These are phyloP conservation scores for Collichthys lucidus DNA, from an alignment of 2,113 vertebrate species.

Conservation along the genomic window DNA sequence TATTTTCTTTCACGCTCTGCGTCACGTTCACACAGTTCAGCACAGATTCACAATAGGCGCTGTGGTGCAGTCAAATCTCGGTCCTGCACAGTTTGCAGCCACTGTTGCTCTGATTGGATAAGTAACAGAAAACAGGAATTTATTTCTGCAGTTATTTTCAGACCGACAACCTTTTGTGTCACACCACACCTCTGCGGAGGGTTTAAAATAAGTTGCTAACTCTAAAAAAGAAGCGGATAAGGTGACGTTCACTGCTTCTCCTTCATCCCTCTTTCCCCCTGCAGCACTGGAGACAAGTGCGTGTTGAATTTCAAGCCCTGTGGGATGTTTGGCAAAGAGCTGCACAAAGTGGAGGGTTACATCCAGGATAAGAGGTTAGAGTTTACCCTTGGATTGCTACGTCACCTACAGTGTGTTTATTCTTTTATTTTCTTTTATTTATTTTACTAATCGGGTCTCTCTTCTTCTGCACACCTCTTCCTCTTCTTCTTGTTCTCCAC, in stretches of 20 bases:
- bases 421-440: neutral
- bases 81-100: neutral
- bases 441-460: neutral
- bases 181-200: neutral
- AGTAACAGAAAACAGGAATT: neutral
- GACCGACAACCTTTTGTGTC: neutral
- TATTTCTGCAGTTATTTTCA: neutral
- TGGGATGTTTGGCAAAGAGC: slow-evolving; percentile 76
- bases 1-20: neutral
- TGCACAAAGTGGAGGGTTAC: slow-evolving; percentile 77
- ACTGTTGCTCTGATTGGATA: neutral
- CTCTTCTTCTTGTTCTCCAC: neutral
- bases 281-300: slow-evolving; percentile 87
- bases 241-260: neutral
- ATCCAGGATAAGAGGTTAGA: slow-evolving; percentile 75
- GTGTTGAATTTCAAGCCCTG: slow-evolving; percentile 75
- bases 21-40: slow-evolving; percentile 6
- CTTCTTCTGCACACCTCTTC: neutral
- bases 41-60: slow-evolving; percentile 30
- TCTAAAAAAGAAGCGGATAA: neutral
- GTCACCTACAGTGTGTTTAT: neutral
- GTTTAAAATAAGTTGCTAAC: neutral
- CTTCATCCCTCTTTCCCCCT: slow-evolving; percentile 38
- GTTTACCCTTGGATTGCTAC: neutral
- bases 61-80: neutral